Evolutionary conservation across 2,797 vertebrate species (phyloP).

Genomic region (Microctenopoma stevenorrisi): DNA sequence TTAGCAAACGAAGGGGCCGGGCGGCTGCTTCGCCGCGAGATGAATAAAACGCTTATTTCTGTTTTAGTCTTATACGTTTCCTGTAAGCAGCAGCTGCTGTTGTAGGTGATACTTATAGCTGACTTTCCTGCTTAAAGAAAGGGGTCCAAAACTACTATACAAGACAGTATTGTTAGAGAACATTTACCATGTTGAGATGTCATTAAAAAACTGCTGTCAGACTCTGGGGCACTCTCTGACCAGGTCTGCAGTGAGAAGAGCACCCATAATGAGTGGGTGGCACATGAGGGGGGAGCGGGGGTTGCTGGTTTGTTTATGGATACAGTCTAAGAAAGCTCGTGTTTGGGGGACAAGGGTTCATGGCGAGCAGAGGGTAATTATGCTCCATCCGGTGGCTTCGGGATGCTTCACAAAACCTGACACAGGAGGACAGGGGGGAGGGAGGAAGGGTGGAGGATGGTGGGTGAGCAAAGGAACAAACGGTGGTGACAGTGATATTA

Average conservation of each 20-base stretch:
- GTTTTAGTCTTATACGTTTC: constrained; percentile 51
- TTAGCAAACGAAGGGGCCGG: constrained; percentile 65
- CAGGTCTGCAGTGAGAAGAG: constrained; percentile 63
- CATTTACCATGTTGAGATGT: constrained; percentile 75
- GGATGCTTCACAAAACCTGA: constrained; percentile 78
- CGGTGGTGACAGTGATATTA: constrained; percentile 88
- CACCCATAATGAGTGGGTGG: constrained; percentile 72
- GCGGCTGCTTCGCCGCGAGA: constrained; percentile 46
- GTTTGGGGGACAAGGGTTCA: constrained; percentile 69
- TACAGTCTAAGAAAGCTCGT: constrained; percentile 65
- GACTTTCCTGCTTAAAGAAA: constrained; percentile 63
- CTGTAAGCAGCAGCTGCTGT: constrained; percentile 45
- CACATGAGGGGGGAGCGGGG: constrained; percentile 28
- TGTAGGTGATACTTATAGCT: constrained; percentile 57
- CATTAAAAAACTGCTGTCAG: constrained; percentile 78
- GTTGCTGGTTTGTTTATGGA: constrained; percentile 78
- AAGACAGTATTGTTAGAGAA: constrained; percentile 71
- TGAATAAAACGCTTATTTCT: constrained; percentile 68
- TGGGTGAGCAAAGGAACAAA: constrained; percentile 84
- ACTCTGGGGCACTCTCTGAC: constrained; percentile 65
- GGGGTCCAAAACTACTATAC: constrained; percentile 63
- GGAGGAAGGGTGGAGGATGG: background rate
- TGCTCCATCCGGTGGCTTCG: constrained; percentile 74
- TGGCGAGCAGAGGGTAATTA: constrained; percentile 80
- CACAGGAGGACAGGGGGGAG: constrained; percentile 78